Evolutionary conservation across 2,797 vertebrate species (phyloP).

Genomic region (Xiphorhynchus erythropygius): DNA sequence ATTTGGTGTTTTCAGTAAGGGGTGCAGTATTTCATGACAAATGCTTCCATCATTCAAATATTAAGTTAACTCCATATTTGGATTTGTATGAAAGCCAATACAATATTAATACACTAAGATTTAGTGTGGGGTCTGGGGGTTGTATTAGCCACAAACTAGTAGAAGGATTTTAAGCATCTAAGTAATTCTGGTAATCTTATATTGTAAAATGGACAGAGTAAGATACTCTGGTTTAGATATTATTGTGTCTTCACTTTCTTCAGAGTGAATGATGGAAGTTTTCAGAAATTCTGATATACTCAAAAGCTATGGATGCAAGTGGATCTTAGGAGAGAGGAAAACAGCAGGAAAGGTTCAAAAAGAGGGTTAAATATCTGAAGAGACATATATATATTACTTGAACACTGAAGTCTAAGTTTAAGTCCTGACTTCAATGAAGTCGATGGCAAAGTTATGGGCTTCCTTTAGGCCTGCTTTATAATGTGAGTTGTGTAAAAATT

Average conservation of each 20-base stretch:
- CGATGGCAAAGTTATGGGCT: not conserved
- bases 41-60: not conserved
- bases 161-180: not conserved
- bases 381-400: not conserved
- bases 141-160: not conserved
- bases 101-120: not conserved
- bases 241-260: not conserved
- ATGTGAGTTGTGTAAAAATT: not conserved
- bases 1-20: not conserved
- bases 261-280: not conserved
- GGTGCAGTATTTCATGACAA: not conserved
- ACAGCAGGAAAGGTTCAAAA: not conserved
- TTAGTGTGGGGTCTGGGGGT: not conserved
- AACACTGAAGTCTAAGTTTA: not conserved
- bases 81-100: not conserved
- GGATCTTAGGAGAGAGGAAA: not conserved
- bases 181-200: not conserved
- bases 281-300: not conserved
- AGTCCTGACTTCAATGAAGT: not conserved
- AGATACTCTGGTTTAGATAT: not conserved
- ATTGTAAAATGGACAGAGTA: not conserved
- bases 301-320: not conserved
- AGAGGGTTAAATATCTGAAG: not conserved
- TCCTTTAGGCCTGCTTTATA: not conserved
- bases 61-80: not conserved